Base-by-base conservation (phyloP, 2,797 vertebrate species). In the Typhlichthys subterraneus region DNA sequence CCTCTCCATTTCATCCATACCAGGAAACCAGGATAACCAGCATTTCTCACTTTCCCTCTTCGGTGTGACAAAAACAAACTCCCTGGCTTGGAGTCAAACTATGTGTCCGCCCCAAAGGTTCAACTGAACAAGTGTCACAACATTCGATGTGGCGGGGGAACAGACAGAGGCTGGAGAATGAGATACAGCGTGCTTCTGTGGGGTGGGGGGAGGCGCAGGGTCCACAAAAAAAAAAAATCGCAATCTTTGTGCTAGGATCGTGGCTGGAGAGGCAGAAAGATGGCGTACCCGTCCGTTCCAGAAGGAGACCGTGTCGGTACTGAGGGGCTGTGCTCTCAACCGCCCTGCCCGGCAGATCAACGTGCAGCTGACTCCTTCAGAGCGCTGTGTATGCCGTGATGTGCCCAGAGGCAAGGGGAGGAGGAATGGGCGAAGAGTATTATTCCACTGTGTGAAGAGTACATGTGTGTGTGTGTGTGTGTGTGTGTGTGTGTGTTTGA, bases 321-420 rank as follows among this genome's bases (percentile, higher is more conserved):
- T 85, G 81, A 80, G 69, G 57, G 78, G 82, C 55, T 72, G 5
- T 45, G 14, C 38, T 17, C 33, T 38, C 33, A 75, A 73, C 88
- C 79, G 82, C 77, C 74, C 75, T 72, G 82, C 81, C 75, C 53
- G 63, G 70, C 57, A 79, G 85, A 84, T 83, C 82, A 75, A 82
- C 83, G 75, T 71, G 70, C 75, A 66, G 59, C 86, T 90, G 91
- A 92, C 87, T 87, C 80, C 85, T 91, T 91, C 81, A 88, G 90
- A 91, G 79, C 84, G 84, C 82, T 88, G 67, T 23, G 23, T 29
- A 29, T 4, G 57, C 74, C 83, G 90, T 84, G 70, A 38, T 54
- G 70, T 74, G 85, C 91, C 90, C 83, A 76, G 73, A 87, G 90
- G 89, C 89, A 87, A 33, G 53, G 13, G 29, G 42, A 48, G 52